Base-by-base conservation (phyloP, 1,140 invertebrate genomes). In the Drosophila nasuta region DNA sequence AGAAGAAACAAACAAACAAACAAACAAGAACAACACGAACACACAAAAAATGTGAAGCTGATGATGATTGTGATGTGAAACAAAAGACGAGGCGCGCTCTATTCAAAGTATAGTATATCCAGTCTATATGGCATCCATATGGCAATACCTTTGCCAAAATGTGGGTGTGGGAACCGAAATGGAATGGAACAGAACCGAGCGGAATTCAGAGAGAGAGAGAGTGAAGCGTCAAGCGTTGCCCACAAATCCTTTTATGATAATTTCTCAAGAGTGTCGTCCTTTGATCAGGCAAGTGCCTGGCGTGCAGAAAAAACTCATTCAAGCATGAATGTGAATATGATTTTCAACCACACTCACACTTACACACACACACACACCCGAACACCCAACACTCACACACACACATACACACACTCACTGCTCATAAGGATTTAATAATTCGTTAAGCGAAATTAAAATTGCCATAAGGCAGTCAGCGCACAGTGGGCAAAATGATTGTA, bases 191-290 rank as follows among this genome's bases (percentile, higher is more conserved):
- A 41, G 38, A 25, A 33, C 56, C 20, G 20, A 20, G 30, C 30
- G 30, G 6, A 33, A 38, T 1, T 8, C 7, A 8, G 35, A 38
- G 35, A 38, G 35, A 38, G 35, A 38, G 35, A 38, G 35, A 38
- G 35, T 3, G 35, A 38, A 33, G 15, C 43, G 73, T 49, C 69
- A 64, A 20, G 41, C 62, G 64, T 70, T 62, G 70, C 81, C 81
- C 77, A 64, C 82, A 81, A 87, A 83, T 87, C 82, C 88, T 91
- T 91, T 91, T 91, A 91, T 91, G 87, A 91, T 91, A 91, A 91
- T 91, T 91, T 91, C 87, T 91, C 87, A 91, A 88, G 87, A 91
- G 87, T 91, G 87, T 91, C 87, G 87, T 91, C 87, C 88, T 91
- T 91, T 91, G 87, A 91, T 91, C 87, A 91, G 81, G 88, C 80